Base-by-base conservation (phyloP, 2,888 invertebrate genomes). In the Noctua comes region DNA sequence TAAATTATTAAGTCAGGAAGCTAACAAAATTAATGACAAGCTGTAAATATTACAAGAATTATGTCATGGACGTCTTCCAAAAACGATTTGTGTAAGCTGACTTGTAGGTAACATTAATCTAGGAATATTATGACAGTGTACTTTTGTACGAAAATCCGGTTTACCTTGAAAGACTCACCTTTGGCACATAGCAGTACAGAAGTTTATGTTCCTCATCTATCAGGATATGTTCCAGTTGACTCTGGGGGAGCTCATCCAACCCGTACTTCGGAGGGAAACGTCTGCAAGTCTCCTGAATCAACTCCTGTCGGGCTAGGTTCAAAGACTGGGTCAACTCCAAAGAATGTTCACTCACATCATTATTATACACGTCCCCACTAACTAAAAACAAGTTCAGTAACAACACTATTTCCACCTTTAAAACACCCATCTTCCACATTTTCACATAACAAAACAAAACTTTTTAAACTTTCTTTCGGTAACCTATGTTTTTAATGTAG, bases 161-260 rank as follows among this genome's bases (percentile, higher is more conserved):
- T 92, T 80, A 87, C 93, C 93, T 94, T 94, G 76, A 76, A 79
- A 71, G 80, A 91, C 97, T 97, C 97, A 98, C 98, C 98, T 99
- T 99, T 80, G 99, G 99, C 85, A 99, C 99, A 94, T 99, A 99
- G 93, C 99, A 99, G 92, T 99, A 99, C 24, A 99, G 96, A 27
- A 99, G 97, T 93, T 98, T 98, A 91, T 99, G 98, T 80, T 97
- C 97, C 89, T 98, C 98, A 93, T 99, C 98, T 36, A 99, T 98
- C 83, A 99, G 96, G 93, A 99, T 97, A 91, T 99, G 99, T 91
- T 98, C 97, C 90, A 98, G 97, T 88, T 97, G 97, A 77, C 96
- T 97, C 24, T 97, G 95, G 51, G 95, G 95, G 68, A 97, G 91
- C 82, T 97, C 95, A 82, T 97, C 95, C n/a, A 97, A 79, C 13